Base-by-base conservation (phyloP, 2,797 vertebrate genomes). In the Bradypodion ventrale region DNA sequence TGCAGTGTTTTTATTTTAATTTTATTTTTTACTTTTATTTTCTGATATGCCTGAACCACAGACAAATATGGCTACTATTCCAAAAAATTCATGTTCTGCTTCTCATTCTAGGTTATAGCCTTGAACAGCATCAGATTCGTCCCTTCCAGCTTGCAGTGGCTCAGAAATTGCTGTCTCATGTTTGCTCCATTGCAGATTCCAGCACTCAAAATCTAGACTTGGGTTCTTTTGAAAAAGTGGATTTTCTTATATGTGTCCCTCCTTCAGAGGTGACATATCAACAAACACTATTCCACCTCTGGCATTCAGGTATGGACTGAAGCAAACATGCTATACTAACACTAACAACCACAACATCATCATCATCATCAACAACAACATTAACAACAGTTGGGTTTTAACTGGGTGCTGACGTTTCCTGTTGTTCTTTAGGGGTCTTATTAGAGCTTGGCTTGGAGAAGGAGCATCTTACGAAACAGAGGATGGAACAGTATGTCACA, bases 181-280 rank as follows among this genome's bases (percentile, higher is more conserved):
- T 99, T 90, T 99, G 98, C 85, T 99, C 98, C 44, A 98, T 99
- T 52, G 98, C 98, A 10, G 98, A 99, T 91, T 99, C 98, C 93
- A 99, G 98, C 94, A 98, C 98, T 73, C 98, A 99, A 90, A 99
- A 99, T 91, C 96, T 99, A 92, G 98, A 99, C 93, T 94, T 99
- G 27, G 98, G 98, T 68, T 99, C 98, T 86, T 99, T 99, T 0
- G 97, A 99, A 95, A 97, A 97, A 93, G 97, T 99, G 89, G 98
- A 98, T 95, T 99, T 99, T 90, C 97, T 99, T 87, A 99, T 99
- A 89, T 97, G 98, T 69, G 97, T 99, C 46, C 98, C 98, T 0
- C 98, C 98, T 2, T 99, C 98, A 0, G 98, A 99, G 94, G 98
- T 99, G 94, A 97, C 98, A 15, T 99, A 98, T 88, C 98, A 98